These are phyloP conservation scores for Tetanocera ferruginea DNA, from an alignment of 2,888 invertebrate species.

Conservation along the genomic window DNA sequence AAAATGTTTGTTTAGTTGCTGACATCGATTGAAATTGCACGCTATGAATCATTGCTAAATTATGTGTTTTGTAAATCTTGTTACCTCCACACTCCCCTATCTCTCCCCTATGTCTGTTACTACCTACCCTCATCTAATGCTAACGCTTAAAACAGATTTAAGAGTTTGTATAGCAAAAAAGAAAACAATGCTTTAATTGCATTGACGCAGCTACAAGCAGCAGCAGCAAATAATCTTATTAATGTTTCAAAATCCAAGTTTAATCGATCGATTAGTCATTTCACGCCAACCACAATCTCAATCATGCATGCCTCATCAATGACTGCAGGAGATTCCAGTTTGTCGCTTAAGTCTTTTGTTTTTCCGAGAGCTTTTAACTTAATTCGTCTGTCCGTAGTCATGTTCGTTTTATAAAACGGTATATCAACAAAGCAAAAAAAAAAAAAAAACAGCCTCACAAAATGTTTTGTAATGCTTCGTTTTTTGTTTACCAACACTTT, in stretches of 20 bases:
- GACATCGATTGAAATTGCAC: not conserved
- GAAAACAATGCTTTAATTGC: not conserved
- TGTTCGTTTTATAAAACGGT: not conserved
- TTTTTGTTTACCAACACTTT: not conserved
- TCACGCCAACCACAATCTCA: conserved; percentile 4
- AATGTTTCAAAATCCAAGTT: conserved; percentile 2
- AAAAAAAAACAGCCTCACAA: not conserved
- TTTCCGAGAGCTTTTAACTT: not conserved
- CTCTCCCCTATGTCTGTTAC: not conserved
- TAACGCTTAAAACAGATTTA: not conserved
- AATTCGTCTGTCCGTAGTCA: not conserved
- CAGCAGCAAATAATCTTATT: not conserved
- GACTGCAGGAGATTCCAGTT: conserved; percentile 19
- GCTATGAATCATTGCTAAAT: not conserved
- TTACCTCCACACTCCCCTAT: not conserved
- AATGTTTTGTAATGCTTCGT: not conserved
- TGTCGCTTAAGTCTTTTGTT: conserved; percentile 25
- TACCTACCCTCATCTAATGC: not conserved
- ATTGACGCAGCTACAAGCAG: not conserved
- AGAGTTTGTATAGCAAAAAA: too few species aligned
- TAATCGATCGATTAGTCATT: conserved; percentile 25
- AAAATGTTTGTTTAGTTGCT: not conserved
- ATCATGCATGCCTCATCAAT: not conserved
- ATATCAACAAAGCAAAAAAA: not conserved
- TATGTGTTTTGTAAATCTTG: not conserved